Percentiles rank a stretch among this genome's conserved stretches.
Evolutionary conservation across 2,888 invertebrate species (phyloP).

Genomic region (Hesperia comma): DNA sequence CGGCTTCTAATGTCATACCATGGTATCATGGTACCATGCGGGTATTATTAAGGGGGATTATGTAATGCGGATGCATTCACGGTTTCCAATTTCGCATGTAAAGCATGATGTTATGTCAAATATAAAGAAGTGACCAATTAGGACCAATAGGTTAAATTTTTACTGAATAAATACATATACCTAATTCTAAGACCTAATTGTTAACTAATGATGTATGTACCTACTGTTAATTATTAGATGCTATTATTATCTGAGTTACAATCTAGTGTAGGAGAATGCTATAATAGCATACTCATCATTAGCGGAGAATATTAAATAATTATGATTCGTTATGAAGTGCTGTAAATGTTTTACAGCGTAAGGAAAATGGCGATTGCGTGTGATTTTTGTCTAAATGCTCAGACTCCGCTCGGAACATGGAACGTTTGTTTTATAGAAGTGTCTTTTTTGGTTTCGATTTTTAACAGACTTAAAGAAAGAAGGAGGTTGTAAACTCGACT

Average conservation of each 20-base stretch:
- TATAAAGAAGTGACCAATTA: too few species aligned
- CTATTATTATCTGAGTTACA: too few species aligned
- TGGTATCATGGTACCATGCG: neutral
- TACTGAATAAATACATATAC: too few species aligned
- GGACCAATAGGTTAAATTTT: too few species aligned
- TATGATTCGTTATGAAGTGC: conserved; percentile 40
- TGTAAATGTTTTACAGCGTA: conserved; percentile 52
- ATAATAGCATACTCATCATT: conserved; percentile 37
- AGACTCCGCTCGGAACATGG: neutral
- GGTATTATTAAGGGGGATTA: conserved; percentile 23
- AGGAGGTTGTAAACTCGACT: too few species aligned
- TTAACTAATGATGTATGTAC: too few species aligned
- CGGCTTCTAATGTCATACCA: conserved; percentile 23
- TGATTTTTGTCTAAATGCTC: conserved; percentile 51
- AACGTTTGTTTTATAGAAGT: neutral
- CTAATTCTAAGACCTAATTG: too few species aligned
- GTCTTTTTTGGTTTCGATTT: neutral
- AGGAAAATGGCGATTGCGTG: conserved; percentile 56
- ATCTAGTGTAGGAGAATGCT: neutral
- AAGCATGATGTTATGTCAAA: too few species aligned
- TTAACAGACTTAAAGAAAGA: too few species aligned
- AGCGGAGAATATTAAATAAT: conserved; percentile 47
- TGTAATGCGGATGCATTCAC: conserved; percentile 23
- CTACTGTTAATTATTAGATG: too few species aligned
- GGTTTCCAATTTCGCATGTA: conserved; percentile 25